A percentile compares a stretch with the other conserved stretches of the same genome.
These are phyloP conservation scores for Cossypha dichroa DNA, from an alignment of 2,797 vertebrate species.

Conservation along the genomic window DNA sequence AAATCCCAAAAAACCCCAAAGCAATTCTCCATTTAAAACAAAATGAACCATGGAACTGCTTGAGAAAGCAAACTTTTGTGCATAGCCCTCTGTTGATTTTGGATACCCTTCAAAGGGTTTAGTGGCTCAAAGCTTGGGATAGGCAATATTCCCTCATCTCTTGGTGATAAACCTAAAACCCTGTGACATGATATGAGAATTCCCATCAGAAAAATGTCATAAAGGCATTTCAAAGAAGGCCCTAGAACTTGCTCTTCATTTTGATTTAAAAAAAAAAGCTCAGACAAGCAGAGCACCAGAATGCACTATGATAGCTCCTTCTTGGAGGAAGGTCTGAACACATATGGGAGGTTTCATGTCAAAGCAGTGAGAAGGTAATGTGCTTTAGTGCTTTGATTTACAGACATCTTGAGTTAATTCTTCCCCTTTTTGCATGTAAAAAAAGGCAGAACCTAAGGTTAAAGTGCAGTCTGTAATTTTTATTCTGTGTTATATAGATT, in stretches of 20 bases:
- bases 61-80: background rate
- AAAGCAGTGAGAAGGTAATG: background rate
- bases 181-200: background rate
- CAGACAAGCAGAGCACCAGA: background rate
- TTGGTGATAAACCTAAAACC: background rate
- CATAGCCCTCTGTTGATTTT: background rate
- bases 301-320: background rate
- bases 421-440: background rate
- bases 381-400: background rate
- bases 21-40: background rate
- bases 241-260: background rate
- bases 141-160: background rate
- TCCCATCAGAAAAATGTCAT: background rate
- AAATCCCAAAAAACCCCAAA: background rate
- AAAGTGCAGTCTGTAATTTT: background rate
- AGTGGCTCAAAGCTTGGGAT: background rate
- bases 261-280: background rate
- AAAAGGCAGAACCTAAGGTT: background rate
- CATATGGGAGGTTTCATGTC: background rate
- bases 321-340: background rate
- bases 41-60: background rate
- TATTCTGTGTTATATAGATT: background rate
- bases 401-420: background rate
- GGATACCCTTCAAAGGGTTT: background rate
- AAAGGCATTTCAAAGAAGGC: background rate